Conservation (phyloP, 2,113 vertebrate species). For the Canis aureus region DNA sequence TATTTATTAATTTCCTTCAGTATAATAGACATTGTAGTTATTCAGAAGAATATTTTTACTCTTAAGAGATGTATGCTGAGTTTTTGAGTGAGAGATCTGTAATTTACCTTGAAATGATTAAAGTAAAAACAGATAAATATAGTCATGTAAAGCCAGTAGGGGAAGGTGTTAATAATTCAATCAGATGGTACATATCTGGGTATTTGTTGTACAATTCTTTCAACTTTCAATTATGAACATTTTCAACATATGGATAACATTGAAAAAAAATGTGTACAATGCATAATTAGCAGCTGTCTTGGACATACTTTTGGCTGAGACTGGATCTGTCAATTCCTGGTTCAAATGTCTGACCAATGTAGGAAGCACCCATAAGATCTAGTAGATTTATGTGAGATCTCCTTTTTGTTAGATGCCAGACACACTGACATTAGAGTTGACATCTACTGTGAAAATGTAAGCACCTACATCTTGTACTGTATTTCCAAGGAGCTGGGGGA, state of each 20-base stretch:
- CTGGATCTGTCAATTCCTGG: neutral
- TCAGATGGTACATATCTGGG: neutral
- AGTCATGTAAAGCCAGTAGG: neutral
- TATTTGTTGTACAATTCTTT: neutral
- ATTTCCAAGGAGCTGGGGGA: neutral
- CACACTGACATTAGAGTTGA: neutral
- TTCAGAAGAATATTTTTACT: neutral
- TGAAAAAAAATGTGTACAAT: neutral
- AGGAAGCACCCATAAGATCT: neutral
- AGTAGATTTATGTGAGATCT: neutral
- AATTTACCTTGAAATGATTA: constrained; percentile 27
- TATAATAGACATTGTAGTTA: neutral
- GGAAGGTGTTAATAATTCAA: neutral
- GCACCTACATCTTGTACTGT: neutral
- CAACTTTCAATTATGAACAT: constrained; percentile 37
- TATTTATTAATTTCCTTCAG: neutral
- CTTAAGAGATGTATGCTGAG: neutral
- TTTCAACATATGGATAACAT: neutral
- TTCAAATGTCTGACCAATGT: neutral
- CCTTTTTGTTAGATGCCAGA: neutral
- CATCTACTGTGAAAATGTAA: neutral
- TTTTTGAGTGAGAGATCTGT: neutral
- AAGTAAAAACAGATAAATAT: neutral
- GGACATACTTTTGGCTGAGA: neutral
- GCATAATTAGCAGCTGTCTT: constrained; percentile 11